phyloP scores from a whole-genome alignment of 2,797 vertebrate genomes.

The Merluccius polli region DNA sequence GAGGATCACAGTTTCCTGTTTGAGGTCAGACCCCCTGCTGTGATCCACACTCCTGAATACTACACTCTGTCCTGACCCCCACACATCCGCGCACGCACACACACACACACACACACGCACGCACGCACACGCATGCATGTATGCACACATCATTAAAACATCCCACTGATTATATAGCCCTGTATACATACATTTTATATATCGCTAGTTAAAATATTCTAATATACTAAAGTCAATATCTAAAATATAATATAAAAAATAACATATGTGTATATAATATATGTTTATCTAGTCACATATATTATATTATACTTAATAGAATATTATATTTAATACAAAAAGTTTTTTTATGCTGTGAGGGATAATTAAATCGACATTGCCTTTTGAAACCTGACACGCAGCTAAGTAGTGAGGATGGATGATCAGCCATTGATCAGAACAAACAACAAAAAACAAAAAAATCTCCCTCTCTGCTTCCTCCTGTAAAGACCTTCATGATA shows the following conservation, averaged over 20 bases:
- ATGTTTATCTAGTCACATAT: too few relatives aligned
- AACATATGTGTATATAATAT: too few relatives aligned
- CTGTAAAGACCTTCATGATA: slow-evolving; percentile 33
- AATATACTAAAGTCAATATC: not conserved
- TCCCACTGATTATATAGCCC: not conserved
- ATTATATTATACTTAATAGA: not conserved
- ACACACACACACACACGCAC: not conserved
- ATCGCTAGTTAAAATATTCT: not conserved
- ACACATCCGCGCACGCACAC: not conserved
- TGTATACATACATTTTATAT: too few relatives aligned
- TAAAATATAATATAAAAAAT: not conserved
- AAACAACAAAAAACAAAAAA: too few relatives aligned
- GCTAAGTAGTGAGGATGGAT: not conserved
- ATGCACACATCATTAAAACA: not conserved
- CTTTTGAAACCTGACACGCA: not conserved
- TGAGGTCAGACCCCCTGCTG: slow-evolving; percentile 63
- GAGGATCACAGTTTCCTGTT: slow-evolving; percentile 65
- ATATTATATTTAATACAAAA: not conserved
- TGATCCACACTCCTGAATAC: slow-evolving; percentile 53
- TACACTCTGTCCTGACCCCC: slow-evolving; percentile 44
- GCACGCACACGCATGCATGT: not conserved
- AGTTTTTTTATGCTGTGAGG: not conserved
- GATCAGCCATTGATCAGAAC: not conserved
- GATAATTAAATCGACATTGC: not conserved
- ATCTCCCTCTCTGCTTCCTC: not conserved